A percentile compares a stretch with the other conserved stretches of the same genome.
Conservation (phyloP, 2,113 vertebrate genomes). For the Zosterops pallidus region DNA sequence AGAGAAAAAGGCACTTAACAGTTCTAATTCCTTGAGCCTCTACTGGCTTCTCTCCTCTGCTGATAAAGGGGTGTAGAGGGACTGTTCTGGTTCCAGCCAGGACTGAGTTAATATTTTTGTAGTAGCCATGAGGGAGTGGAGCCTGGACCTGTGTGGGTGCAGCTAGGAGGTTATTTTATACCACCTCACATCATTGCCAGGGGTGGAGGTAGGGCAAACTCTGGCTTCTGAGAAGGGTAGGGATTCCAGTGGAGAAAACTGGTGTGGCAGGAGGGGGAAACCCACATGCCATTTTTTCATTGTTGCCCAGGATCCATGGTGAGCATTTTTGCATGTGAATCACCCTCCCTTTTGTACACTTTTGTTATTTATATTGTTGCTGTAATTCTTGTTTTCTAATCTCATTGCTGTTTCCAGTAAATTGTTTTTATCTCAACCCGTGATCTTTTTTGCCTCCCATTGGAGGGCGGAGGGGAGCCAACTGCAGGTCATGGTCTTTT, state of each 20-base stretch:
- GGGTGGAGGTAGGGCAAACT: not conserved
- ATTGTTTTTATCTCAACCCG: not conserved
- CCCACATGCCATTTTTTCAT: not conserved
- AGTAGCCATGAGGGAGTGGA: not conserved
- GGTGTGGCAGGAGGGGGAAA: not conserved
- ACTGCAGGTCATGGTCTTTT: not conserved
- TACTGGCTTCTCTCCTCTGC: not conserved
- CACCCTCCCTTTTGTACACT: not conserved
- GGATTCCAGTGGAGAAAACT: not conserved
- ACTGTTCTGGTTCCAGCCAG: not conserved
- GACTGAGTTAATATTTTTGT: not conserved
- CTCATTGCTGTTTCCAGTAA: not conserved
- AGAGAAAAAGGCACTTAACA: not conserved
- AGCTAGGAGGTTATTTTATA: not conserved
- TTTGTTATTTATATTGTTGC: not conserved
- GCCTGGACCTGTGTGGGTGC: not conserved
- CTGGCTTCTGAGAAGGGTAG: not conserved
- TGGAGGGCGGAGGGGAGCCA: not conserved
- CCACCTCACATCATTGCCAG: not conserved
- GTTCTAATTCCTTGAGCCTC: not conserved
- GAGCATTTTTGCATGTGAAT: not conserved
- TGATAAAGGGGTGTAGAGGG: not conserved
- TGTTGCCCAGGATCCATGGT: not conserved
- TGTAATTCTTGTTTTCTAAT: not conserved
- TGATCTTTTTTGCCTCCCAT: not conserved